Conservation (phyloP, 1,140 invertebrate species). For the Hypothenemus hampei region DNA sequence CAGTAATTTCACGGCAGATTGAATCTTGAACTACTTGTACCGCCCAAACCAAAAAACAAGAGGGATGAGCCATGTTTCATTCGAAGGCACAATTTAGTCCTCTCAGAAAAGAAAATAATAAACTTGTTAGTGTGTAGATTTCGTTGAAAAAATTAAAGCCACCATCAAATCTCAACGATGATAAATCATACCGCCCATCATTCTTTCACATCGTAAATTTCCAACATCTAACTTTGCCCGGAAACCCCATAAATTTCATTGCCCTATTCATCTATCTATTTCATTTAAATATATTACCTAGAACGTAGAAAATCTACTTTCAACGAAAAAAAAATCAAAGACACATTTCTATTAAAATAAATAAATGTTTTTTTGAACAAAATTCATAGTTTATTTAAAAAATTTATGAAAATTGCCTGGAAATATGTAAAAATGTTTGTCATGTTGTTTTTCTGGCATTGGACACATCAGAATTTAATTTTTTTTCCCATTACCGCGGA, state of each 20-base stretch:
- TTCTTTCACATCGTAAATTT: slow-evolving; percentile 2
- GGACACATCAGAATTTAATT: too few species aligned
- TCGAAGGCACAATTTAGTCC: not conserved
- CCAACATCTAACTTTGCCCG: not conserved
- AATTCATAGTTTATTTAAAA: too few species aligned
- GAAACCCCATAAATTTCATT: not conserved
- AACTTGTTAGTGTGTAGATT: not conserved
- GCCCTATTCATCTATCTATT: slow-evolving; percentile 2
- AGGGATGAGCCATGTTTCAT: not conserved
- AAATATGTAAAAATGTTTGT: too few species aligned
- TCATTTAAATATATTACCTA: slow-evolving; percentile 8
- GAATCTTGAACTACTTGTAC: not conserved
- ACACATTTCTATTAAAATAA: too few species aligned
- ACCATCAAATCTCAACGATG: not conserved
- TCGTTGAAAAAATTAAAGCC: not conserved
- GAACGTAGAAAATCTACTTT: too few species aligned
- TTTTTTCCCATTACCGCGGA: too few species aligned
- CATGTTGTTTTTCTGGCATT: too few species aligned
- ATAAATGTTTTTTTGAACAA: too few species aligned
- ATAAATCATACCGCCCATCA: not conserved
- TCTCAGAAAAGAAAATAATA: not conserved
- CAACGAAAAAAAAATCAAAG: too few species aligned
- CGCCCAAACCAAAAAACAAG: not conserved
- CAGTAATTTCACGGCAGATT: slow-evolving; percentile 1
- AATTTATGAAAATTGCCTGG: too few species aligned